Conservation (phyloP, 1,140 invertebrate genomes). For the Musca domestica region DNA sequence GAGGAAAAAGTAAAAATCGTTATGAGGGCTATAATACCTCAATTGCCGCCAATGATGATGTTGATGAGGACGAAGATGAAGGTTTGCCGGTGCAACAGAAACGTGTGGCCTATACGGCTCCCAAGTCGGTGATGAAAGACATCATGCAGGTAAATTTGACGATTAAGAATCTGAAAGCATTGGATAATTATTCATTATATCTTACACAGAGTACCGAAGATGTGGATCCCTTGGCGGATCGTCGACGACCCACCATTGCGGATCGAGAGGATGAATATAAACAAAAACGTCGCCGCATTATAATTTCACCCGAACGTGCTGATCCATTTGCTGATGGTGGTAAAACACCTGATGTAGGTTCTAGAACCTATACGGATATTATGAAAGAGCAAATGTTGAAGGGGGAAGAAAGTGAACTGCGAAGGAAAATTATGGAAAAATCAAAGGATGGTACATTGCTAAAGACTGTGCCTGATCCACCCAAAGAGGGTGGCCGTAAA, state of each 20-base stretch:
- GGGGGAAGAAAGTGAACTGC: slow-evolving; percentile 83
- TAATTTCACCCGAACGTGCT: slow-evolving; percentile 92
- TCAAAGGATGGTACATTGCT: slow-evolving; percentile 88
- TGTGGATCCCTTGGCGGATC: slow-evolving; percentile 95
- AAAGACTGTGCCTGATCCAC: slow-evolving; percentile 68
- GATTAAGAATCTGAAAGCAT: too few relatives aligned
- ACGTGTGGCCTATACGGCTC: slow-evolving; percentile 79
- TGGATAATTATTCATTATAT: too few relatives aligned
- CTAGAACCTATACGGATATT: slow-evolving; percentile 93
- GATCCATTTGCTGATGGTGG: slow-evolving; percentile 99
- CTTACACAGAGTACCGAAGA: slow-evolving; percentile 79
- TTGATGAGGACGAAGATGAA: slow-evolving; percentile 82
- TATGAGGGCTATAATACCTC: slow-evolving; percentile 95
- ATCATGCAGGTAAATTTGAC: slow-evolving; percentile 70
- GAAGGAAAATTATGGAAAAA: slow-evolving; percentile 89
- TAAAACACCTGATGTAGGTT: slow-evolving; percentile 94
- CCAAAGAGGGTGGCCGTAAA: slow-evolving; percentile 70
- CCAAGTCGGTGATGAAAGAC: slow-evolving; percentile 85
- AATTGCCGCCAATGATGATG: slow-evolving; percentile 90
- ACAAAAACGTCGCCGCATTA: slow-evolving; percentile 79
- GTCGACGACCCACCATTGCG: slow-evolving; percentile 84
- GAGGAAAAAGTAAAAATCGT: slow-evolving; percentile 63
- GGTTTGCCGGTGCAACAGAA: slow-evolving; percentile 66
- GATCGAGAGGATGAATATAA: slow-evolving; percentile 97
- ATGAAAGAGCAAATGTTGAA: slow-evolving; percentile 91